Conservation (phyloP, 2,888 invertebrate species). For the Ceraclea dissimilis region DNA sequence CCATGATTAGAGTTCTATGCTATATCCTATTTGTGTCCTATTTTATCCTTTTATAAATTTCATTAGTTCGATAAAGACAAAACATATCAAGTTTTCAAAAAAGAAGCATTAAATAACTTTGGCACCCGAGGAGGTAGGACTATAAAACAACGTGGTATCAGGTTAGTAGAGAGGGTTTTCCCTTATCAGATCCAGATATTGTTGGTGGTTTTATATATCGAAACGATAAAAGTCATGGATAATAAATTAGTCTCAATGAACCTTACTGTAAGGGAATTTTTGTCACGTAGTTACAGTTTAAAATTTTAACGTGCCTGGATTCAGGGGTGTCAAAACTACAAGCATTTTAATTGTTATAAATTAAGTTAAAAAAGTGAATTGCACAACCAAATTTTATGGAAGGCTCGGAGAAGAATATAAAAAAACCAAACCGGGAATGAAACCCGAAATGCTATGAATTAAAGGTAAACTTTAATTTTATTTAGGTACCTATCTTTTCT, state of each 20-base stretch:
- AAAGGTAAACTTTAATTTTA: too few relatives aligned
- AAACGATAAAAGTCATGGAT: not conserved
- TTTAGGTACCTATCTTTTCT: too few relatives aligned
- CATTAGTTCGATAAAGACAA: too few relatives aligned
- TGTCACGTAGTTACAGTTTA: slow-evolving; percentile 1
- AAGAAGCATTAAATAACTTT: not conserved
- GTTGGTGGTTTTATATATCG: slow-evolving; percentile 3
- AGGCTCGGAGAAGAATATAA: not conserved
- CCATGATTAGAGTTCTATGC: too few relatives aligned
- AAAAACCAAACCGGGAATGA: not conserved
- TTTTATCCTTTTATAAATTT: too few relatives aligned
- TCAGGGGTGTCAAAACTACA: not conserved
- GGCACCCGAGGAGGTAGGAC: not conserved
- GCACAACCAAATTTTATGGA: not conserved
- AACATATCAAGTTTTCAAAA: too few relatives aligned
- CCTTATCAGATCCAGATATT: slow-evolving; percentile 3
- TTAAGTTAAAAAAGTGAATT: not conserved
- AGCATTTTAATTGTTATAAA: not conserved
- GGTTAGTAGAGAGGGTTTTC: not conserved
- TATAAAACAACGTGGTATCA: not conserved
- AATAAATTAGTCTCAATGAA: not conserved
- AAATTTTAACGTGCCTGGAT: not conserved
- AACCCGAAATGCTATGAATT: not conserved
- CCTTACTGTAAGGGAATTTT: not conserved
- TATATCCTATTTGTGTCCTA: too few relatives aligned